phyloP scores from a whole-genome alignment of 2,888 invertebrate species.

The Athrips mouffetella region DNA sequence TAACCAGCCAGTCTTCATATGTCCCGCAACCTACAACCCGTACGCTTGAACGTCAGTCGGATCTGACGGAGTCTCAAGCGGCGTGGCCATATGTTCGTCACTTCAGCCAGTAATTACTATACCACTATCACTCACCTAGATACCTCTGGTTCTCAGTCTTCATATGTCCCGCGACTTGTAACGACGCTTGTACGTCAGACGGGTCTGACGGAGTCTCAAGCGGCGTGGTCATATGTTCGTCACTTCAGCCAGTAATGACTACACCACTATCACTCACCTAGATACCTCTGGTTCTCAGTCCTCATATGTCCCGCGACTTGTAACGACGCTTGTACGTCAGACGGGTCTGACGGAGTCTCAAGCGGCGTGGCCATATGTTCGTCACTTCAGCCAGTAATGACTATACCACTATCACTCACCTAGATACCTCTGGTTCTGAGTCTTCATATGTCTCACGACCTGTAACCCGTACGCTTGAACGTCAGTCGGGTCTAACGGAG shows the following conservation, averaged over 20 bases:
- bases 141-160: constrained; percentile 46
- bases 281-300: constrained; percentile 45
- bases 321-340: constrained; percentile 47
- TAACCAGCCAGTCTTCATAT: no score
- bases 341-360: constrained; percentile 33
- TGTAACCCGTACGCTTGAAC: no score
- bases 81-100: no score
- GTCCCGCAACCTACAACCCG: no score
- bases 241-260: no score
- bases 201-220: constrained; percentile 36
- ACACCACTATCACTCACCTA: constrained; percentile 43
- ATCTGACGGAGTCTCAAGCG: no score
- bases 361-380: constrained; percentile 53
- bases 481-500: no score
- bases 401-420: constrained; percentile 44
- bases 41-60: no score
- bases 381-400: no score
- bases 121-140: constrained; percentile 42
- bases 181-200: constrained; percentile 46
- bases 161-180: constrained; percentile 63
- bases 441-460: no score
- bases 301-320: constrained; percentile 63
- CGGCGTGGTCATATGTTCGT: constrained; percentile 52
- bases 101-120: no score
- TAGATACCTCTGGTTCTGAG: constrained; percentile 48